Evolutionary conservation across 2,113 vertebrate genomes (phyloP), one percentile per base, ranked within the genome.

Genomic region (Pollimyrus isidori): DNA sequence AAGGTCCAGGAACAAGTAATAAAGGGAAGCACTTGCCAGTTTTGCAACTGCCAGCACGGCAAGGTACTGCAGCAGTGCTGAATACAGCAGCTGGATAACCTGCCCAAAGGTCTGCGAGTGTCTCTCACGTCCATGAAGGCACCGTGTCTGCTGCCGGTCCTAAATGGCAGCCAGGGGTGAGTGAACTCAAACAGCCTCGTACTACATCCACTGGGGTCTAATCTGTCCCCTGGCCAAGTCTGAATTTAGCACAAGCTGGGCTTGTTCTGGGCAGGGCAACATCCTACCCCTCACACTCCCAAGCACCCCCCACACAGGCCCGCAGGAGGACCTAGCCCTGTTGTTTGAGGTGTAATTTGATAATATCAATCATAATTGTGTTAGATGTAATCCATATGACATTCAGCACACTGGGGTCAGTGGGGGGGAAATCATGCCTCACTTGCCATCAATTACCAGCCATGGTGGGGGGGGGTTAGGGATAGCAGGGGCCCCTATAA

Each of bases 401-500:
- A 97, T 96, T 96, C 96, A 95, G 96, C 95, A 96, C 94, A 95
- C 95, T 93, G 94, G 95, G 97, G 97, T 98, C 98, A 98, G 95
- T 86, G 94, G 95, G 95, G 95, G 96, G 94, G 94, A 95, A 91
- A 95, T 96, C 94, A 96, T 95, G 96, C 96, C 96, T 97, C 96
- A 96, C 97, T 98, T 97, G 96, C 96, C 95, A 95, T 97, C 97
- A 98, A 98, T 99, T 97, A 98, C 96, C 96, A 96, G 96, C 96
- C 96, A 97, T 96, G 96, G 97, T 95, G 42, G 7, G 95, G 93
- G 93, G 94, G 94, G 94, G 93, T 91, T 92, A 76, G 92, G 91
- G 52, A 39, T 82, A 7, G 80, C 49, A 52, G 73, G 73, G 65
- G 73, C 96, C 96, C 96, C 96, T 95, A 96, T 97, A 97, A 97